Percentiles rank a stretch among this genome's conserved stretches.
These are phyloP conservation scores for Ciconia stormi DNA, from an alignment of 2,113 vertebrate genomes.

Conservation along the genomic window DNA sequence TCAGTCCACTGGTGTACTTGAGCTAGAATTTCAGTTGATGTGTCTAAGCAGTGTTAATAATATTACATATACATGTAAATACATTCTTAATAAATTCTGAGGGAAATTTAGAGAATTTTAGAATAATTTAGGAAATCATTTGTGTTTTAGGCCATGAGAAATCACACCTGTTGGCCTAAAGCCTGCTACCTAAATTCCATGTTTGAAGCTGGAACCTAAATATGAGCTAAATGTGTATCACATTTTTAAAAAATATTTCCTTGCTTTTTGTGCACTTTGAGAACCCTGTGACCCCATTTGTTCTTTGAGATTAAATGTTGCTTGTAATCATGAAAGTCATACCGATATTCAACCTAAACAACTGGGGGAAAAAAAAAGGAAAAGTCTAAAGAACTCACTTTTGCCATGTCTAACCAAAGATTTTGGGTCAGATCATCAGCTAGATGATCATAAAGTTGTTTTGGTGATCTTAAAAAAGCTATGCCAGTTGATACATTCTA, in stretches of 20 bases:
- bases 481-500: neutral
- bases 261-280: neutral
- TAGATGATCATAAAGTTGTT: neutral
- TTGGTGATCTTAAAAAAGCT: neutral
- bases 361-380: fast-evolving
- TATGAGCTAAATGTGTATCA: neutral
- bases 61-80: neutral
- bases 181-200: neutral
- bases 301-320: neutral
- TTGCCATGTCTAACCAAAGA: neutral
- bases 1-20: neutral
- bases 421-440: neutral
- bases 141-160: neutral
- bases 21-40: neutral
- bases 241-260: neutral
- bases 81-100: neutral
- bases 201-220: neutral
- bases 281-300: neutral
- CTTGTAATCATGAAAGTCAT: neutral
- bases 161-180: neutral
- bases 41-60: neutral
- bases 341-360: neutral
- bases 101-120: neutral
- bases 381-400: neutral
- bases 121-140: neutral